Evolutionary conservation across 2,888 invertebrate genomes (phyloP).

Genomic region (Rotaria sp.): DNA sequence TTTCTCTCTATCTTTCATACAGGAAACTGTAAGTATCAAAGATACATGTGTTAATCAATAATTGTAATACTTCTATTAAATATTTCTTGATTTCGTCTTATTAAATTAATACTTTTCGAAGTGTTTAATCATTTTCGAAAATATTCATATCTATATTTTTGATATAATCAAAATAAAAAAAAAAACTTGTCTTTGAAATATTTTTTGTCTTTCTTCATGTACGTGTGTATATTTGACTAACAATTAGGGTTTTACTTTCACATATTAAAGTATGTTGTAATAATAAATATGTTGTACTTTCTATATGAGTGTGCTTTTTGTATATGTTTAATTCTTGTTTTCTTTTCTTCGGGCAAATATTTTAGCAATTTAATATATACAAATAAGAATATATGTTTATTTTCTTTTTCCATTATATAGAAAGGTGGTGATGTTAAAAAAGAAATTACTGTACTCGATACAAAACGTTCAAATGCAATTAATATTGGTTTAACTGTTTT

Average conservation of each 20-base stretch:
- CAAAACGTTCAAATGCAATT: conserved; percentile 94
- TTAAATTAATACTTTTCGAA: not conserved
- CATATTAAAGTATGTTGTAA: not conserved
- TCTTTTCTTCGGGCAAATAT: not conserved
- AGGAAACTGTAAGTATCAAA: conserved; percentile 8
- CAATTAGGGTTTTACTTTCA: not conserved
- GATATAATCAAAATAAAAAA: not conserved
- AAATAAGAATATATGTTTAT: not conserved
- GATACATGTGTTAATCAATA: not conserved
- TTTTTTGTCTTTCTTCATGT: not conserved
- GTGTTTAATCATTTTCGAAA: not conserved
- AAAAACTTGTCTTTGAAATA: not conserved
- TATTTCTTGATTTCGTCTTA: not conserved
- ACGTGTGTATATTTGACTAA: not conserved
- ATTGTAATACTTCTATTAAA: not conserved
- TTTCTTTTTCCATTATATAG: conserved; percentile 16
- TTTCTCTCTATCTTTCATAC: not conserved
- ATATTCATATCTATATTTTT: too few species aligned
- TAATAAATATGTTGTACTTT: not conserved
- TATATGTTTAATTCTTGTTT: not conserved
- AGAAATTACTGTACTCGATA: conserved; percentile 84
- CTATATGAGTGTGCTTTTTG: not conserved
- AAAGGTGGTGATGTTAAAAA: conserved; percentile 61
- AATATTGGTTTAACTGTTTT: conserved; percentile 98
- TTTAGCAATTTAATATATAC: not conserved